Base-by-base conservation (phyloP, 2,797 vertebrate species). In the Melopsittacus undulatus region DNA sequence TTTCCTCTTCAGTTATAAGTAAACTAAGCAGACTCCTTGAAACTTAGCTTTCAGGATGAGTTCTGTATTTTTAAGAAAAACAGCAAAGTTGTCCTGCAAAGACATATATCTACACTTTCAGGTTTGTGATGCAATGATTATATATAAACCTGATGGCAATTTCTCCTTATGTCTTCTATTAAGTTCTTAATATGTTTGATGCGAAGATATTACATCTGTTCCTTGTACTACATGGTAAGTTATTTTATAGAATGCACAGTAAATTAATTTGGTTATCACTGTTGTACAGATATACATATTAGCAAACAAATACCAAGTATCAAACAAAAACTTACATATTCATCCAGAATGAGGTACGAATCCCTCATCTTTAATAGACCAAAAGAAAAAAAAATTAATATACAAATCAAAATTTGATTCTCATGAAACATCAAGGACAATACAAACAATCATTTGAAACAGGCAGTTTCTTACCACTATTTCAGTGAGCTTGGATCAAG, bases 311-410 rank as follows among this genome's bases (percentile, higher is more conserved):
- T 76, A 59, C 16, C 7, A 46, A 2, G 1, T 72, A 64, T 63
- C n/a, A 80, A 54, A 74, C 16, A 26, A 87, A 30, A 30, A 98
- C 99, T 99, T 98, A 99, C 99, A 43, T 99, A 99, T 98, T 99
- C 99, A 97, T 99, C 99, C 97, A 99, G 97, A 97, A 99, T 99
- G 79, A 99, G 98, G 91, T 99, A 99, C 45, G 99, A 99, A 96
- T 99, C 99, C 95, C 98, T 99, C 99, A 99, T 99, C 99, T 99
- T 98, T 69, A 97, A 97, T 79, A 79, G 23, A 95, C 24, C 49
- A 87, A 54, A 79, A 51, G 26, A 36, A 87, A 87, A 66, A 59
- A 7, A 38, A 86, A 69, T 93, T 85, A 82, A 42, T 82, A 56
- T n/a, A 42, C 20, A 87, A 79, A 92, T 6, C 10, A 76, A 82